These are phyloP conservation scores for Callospermophilus lateralis DNA, from an alignment of 2,113 vertebrate genomes.

Conservation along the genomic window DNA sequence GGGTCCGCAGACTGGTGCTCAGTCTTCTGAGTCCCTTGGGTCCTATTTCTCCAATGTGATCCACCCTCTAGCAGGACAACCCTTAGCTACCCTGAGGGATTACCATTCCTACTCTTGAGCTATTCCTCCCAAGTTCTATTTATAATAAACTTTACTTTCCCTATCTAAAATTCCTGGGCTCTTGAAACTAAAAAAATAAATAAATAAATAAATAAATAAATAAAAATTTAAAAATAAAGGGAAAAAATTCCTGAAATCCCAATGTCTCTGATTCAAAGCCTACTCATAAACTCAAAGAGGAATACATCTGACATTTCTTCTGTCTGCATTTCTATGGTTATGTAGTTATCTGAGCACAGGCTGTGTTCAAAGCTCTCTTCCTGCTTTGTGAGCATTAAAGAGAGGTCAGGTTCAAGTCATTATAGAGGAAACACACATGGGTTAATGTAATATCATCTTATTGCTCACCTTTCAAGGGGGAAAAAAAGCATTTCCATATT, in stretches of 20 bases:
- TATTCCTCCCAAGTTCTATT: background rate
- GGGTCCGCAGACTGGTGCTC: background rate
- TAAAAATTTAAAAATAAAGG: background rate
- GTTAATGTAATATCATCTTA: background rate
- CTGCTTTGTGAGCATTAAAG: background rate
- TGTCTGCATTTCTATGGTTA: background rate
- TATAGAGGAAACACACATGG: background rate
- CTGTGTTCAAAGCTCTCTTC: background rate
- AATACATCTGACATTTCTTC: background rate
- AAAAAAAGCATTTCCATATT: background rate
- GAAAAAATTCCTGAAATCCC: background rate
- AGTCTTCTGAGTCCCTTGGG: background rate
- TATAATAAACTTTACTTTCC: slow-evolving; percentile 1
- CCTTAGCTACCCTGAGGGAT: background rate
- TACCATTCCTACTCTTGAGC: background rate
- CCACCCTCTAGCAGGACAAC: background rate
- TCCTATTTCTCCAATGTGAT: background rate
- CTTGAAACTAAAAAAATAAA: background rate
- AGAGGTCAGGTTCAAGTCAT: background rate
- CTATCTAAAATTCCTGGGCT: slow-evolving; percentile 18
- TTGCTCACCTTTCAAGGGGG: background rate
- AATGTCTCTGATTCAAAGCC: background rate
- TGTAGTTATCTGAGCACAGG: background rate
- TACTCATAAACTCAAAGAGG: background rate
- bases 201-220: background rate